Percentiles rank a stretch among this genome's conserved stretches.
Conservation (phyloP, 2,113 vertebrate genomes). For the Nothobranchius kuhntae region DNA sequence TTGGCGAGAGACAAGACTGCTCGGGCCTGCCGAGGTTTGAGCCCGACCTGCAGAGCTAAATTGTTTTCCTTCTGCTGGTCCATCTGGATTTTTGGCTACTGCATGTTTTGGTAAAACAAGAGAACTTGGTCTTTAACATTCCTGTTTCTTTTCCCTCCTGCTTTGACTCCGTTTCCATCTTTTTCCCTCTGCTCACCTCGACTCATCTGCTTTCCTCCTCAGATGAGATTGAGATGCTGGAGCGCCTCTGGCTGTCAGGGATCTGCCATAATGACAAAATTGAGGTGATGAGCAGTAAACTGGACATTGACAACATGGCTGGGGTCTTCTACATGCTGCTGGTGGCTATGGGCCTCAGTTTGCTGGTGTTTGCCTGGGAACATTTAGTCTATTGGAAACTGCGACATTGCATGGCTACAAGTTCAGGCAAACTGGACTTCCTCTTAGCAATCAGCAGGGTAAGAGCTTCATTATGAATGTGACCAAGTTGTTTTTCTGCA, state of each 20-base stretch:
- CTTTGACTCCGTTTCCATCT: neutral
- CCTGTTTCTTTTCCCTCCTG: slow-evolving; percentile 3
- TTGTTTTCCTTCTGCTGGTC: too few species aligned
- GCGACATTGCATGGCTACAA: slow-evolving; percentile 86
- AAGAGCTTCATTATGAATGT: slow-evolving; percentile 39
- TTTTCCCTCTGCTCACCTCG: neutral
- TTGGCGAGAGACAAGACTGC: too few species aligned
- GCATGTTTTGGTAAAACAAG: too few species aligned
- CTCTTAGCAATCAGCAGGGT: slow-evolving; percentile 90
- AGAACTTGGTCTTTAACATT: neutral
- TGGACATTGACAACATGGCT: slow-evolving; percentile 94
- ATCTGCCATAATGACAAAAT: slow-evolving; percentile 94
- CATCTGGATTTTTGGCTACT: too few species aligned
- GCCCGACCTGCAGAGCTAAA: too few species aligned
- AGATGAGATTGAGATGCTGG: slow-evolving; percentile 93
- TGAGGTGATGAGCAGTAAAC: slow-evolving; percentile 93
- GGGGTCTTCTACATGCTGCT: slow-evolving; percentile 93
- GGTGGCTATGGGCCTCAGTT: slow-evolving; percentile 90
- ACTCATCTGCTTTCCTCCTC: slow-evolving; percentile 17
- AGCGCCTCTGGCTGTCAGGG: slow-evolving; percentile 88
- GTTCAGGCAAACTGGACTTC: slow-evolving; percentile 87
- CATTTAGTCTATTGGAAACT: slow-evolving; percentile 90
- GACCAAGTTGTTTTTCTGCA: neutral
- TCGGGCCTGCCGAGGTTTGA: too few species aligned
- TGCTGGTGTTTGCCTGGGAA: slow-evolving; percentile 90